phyloP scores from a whole-genome alignment of 2,888 invertebrate genomes.

The Frankliniella fusca region DNA sequence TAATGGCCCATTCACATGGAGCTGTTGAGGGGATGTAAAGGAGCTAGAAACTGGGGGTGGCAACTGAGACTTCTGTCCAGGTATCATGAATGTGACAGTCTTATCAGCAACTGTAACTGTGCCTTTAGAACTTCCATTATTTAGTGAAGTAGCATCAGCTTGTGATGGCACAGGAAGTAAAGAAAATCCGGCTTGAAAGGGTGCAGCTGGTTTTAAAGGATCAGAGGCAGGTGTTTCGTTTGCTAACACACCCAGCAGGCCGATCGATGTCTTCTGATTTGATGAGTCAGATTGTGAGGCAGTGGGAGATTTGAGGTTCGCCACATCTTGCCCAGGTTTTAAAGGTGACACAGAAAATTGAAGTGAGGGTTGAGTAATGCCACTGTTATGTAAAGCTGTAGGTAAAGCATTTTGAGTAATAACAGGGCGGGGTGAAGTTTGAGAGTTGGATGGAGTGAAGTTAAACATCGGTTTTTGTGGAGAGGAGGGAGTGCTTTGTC shows the following conservation, averaged over 20 bases:
- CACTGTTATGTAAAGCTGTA: too few species aligned
- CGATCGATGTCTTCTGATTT: too few species aligned
- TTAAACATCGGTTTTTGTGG: neutral
- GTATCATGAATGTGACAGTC: neutral
- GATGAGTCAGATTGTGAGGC: too few species aligned
- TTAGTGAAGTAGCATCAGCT: neutral
- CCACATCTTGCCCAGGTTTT: too few species aligned
- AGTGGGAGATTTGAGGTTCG: too few species aligned
- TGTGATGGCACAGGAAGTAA: neutral
- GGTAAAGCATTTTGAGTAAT: neutral
- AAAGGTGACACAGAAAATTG: too few species aligned
- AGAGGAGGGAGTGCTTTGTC: too few species aligned
- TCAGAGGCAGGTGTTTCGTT: too few species aligned
- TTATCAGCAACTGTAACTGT: neutral
- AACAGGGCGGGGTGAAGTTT: neutral
- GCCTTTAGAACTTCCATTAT: neutral
- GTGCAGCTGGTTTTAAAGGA: neutral
- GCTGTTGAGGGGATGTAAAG: neutral
- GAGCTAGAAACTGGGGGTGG: neutral
- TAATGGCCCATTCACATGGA: neutral
- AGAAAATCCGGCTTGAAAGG: neutral
- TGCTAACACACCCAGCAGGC: too few species aligned
- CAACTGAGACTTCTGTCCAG: neutral
- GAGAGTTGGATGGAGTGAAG: neutral
- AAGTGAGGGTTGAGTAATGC: too few species aligned